phyloP scores from a whole-genome alignment of 2,888 invertebrate species.

The Agrilus cyanescens region DNA sequence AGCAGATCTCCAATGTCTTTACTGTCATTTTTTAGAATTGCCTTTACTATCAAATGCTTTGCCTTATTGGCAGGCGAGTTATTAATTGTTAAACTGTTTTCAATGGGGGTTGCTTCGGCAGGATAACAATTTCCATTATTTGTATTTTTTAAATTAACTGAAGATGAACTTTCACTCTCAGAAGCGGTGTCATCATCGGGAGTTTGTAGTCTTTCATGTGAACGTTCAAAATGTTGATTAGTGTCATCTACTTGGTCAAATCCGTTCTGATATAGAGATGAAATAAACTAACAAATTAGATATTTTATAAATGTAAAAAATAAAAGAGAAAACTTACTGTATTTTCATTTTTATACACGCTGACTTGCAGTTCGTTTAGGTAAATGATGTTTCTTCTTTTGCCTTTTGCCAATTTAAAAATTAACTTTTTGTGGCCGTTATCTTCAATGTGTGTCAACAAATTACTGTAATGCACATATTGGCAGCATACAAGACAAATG shows the following conservation, averaged over 20 bases:
- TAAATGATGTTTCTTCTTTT: too few species aligned
- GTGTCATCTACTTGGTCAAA: too few species aligned
- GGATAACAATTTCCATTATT: neutral
- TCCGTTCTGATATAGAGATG: too few species aligned
- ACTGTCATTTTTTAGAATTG: conserved; percentile 6
- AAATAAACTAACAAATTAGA: too few species aligned
- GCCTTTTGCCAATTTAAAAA: too few species aligned
- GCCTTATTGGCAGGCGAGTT: neutral
- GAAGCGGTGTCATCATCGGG: neutral
- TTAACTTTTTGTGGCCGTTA: conserved; percentile 1
- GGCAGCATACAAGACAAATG: conserved; percentile 2
- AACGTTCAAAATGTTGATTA: neutral
- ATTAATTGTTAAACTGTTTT: neutral
- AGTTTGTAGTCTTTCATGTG: neutral
- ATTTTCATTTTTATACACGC: too few species aligned
- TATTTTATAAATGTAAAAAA: too few species aligned
- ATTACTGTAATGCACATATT: conserved; percentile 2
- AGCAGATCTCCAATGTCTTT: conserved; percentile 5
- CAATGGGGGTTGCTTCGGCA: neutral
- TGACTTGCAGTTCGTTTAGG: conserved; percentile 1
- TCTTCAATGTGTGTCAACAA: conserved; percentile 5
- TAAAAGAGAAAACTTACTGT: too few species aligned
- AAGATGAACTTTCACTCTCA: neutral
- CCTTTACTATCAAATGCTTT: conserved; percentile 4
- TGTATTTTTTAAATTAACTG: neutral